Base-by-base conservation (phyloP, 2,888 invertebrate genomes). In the Cephalotes varians region DNA sequence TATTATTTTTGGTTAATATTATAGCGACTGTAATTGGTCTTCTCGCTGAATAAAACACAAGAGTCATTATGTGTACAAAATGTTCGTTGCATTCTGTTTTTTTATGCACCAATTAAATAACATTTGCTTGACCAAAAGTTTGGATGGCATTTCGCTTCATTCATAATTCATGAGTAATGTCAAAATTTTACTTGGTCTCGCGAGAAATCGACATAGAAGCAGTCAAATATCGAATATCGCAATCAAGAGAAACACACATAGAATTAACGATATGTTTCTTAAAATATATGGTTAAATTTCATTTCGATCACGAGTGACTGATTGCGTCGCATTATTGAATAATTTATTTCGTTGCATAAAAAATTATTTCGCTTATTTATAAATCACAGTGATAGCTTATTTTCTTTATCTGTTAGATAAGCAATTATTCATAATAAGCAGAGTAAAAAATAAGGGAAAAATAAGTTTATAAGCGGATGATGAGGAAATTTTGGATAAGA, bases 1-100 rank as follows among this genome's bases (percentile, higher is more conserved):
- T 49, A 74, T 56, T 71, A 44, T 25, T 67, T 76, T 76, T 76
- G 12, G 49, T 67, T 67, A 37, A 76, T 76, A 67, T 76, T 64
- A 4, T 1, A 64, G 34, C 25, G n/a, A 40, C 25, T 37, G 18
- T 67, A 67, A 76, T 65, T 64, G 74, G n/a, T 49, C 49, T 25
- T 25, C 67, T 25, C 18, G 34, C 34, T n/a, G 65, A 25, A 60
- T 12, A 21, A 73, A 62, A 31, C 31, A 31, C 28, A 64, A 73
- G 47, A 31, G 64, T 37, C 34, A 64, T 44, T 73, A 62, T n/a
- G 25, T 25, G n/a, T 15, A 37, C n/a, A 56, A 73, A 74, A 74
- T 44, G 44, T 37, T 65, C 4, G 58, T 15, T 51, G 12, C 18
- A 0, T 76, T 21, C 37, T 12, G n/a, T 37, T 37, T 51, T 72